These are phyloP conservation scores for Drosophila asahinai DNA, from an alignment of 1,140 invertebrate genomes.

Conservation along the genomic window DNA sequence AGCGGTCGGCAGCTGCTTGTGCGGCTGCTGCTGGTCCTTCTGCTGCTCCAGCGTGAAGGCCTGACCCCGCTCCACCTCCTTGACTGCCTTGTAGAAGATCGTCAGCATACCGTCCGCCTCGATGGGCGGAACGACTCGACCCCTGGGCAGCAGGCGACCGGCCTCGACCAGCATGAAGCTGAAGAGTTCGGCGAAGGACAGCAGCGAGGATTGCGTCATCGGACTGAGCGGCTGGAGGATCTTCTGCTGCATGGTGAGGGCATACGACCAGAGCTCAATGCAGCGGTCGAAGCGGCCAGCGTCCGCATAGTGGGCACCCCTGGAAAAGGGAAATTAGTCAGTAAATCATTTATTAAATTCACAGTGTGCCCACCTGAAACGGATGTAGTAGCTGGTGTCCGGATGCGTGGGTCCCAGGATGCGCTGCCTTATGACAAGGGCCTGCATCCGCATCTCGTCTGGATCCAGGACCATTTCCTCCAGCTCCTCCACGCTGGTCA, in stretches of 20 bases:
- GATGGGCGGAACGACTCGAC: constrained; percentile 91
- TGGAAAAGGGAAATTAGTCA: constrained; percentile 86
- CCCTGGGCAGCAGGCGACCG: constrained; percentile 88
- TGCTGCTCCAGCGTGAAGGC: constrained; percentile 68
- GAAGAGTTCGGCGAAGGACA: constrained; percentile 97
- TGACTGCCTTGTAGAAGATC: constrained; percentile 92
- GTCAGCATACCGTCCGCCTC: constrained; percentile 92
- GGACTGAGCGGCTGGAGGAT: constrained; percentile 97
- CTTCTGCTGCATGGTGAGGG: constrained; percentile 97
- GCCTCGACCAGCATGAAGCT: constrained; percentile 95
- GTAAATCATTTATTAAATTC: not conserved
- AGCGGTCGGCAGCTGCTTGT: constrained; percentile 36
- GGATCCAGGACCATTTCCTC: constrained; percentile 96
- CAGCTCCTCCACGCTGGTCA: constrained; percentile 91
- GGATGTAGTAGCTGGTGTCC: constrained; percentile 97
- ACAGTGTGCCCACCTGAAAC: constrained; percentile 84
- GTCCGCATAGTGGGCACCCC: constrained; percentile 97
- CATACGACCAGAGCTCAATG: constrained; percentile 97
- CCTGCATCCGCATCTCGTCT: constrained; percentile 98
- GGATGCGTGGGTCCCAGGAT: constrained; percentile 97
- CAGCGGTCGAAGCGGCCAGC: constrained; percentile 96
- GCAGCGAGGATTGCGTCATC: constrained; percentile 96
- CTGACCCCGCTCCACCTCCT: constrained; percentile 87
- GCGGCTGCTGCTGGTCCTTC: constrained; percentile 56
- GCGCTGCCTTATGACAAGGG: constrained; percentile 95